Evolutionary conservation across 2,888 invertebrate species (phyloP).

Genomic region (Cheilosia variabilis): DNA sequence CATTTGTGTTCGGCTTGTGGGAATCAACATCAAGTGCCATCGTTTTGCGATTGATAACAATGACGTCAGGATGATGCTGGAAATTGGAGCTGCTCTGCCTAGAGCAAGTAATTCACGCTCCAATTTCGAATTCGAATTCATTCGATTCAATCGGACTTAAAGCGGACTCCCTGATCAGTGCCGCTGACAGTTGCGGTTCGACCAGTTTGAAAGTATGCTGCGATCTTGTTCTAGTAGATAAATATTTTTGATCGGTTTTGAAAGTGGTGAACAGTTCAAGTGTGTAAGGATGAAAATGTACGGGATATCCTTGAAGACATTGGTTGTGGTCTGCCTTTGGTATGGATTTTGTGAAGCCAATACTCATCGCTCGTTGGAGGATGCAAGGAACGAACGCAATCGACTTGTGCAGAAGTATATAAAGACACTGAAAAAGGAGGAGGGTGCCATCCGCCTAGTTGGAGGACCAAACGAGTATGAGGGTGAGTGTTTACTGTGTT

Average conservation of each 20-base stretch:
- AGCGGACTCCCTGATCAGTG: conserved; percentile 25
- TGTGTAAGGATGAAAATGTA: conserved; percentile 28
- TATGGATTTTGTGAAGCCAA: conserved; percentile 16
- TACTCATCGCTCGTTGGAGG: conserved; percentile 79
- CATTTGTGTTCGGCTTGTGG: conserved; percentile 2
- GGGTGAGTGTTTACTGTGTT: conserved; percentile 85
- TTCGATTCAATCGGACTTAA: conserved; percentile 43
- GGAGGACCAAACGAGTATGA: conserved; percentile 89
- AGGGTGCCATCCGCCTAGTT: conserved; percentile 89
- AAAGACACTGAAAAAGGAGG: conserved; percentile 88
- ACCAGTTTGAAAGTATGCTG: conserved; percentile 59
- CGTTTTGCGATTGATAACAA: conserved; percentile 34
- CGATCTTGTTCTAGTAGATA: conserved; percentile 11
- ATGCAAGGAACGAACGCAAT: conserved; percentile 84
- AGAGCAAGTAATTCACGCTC: conserved; percentile 8
- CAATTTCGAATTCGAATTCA: conserved; percentile 50
- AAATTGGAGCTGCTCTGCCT: conserved; percentile 25
- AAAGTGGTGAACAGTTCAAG: neutral
- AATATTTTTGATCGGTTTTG: neutral
- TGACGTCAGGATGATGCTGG: conserved; percentile 68
- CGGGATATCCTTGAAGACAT: neutral
- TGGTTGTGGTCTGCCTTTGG: conserved; percentile 35
- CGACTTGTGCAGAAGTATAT: conserved; percentile 88
- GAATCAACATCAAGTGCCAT: conserved; percentile 41
- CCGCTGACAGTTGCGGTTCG: conserved; percentile 59